Base-by-base conservation (phyloP, 1,140 invertebrate species). In the Pogonomyrmex barbatus region DNA sequence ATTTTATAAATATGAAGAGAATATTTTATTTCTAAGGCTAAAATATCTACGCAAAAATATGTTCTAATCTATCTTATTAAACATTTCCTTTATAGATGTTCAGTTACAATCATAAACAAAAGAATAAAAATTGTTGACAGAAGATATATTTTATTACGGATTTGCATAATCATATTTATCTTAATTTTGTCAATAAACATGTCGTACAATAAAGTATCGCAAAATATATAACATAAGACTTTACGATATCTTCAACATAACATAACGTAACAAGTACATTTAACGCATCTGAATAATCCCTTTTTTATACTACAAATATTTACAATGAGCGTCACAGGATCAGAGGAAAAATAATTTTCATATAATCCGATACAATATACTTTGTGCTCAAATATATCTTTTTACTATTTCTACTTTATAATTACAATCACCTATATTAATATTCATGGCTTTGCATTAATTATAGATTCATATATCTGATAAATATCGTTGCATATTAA, bases 221-320 rank as follows among this genome's bases (percentile, higher is more conserved):
- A 63, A 47, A 73, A 47, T 76, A 10, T 75, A 30, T 62, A 87
- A 89, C 71, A 39, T 65, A 90, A 77, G 58, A 82, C 45, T 77
- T 63, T 71, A 45, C 10, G 67, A 81, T 58, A 81, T 60, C 50
- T 78, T 76, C 47, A 71, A 82, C 76, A 81, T 82, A 82, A 78
- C 70, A 71, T 85, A 89, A 87, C 63, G 62, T 88, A 87, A 87
- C 58, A 87, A 90, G 36, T 78, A 85, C 17, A 42, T 71, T 87
- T 65, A 87, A 87, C 56, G 50, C 14, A 81, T 68, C 65, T 62
- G 47, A 85, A 82, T 60, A 88, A 78, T 73, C 30, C 24, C 62
- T 54, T 68, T 88, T 87, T 82, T 90, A 90, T 73, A 24, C 63
- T 90, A 90, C 60, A 83, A 50, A 81, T 90, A 90, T 90, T 90